Conservation (phyloP, 2,797 vertebrate genomes). For the Enteromius unitaeniatus region DNA sequence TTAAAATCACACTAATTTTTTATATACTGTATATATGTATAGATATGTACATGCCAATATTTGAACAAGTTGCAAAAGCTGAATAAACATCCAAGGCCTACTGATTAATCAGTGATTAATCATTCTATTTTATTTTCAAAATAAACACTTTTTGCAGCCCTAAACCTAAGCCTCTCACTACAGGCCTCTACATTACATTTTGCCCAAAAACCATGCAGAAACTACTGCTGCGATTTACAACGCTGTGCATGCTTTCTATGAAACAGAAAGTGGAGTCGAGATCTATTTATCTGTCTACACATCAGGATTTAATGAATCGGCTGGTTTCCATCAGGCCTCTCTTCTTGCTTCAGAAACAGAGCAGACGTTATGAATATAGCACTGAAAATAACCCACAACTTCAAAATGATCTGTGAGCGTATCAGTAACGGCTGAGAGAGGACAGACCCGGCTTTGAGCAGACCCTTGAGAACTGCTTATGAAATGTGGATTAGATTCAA, state of each 20-base stretch:
- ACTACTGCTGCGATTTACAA: neutral
- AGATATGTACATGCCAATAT: too few relatives aligned
- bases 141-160: neutral
- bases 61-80: too few relatives aligned
- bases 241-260: neutral
- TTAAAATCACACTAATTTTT: too few relatives aligned
- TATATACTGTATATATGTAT: too few relatives aligned
- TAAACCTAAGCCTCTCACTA: neutral
- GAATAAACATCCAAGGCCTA: too few relatives aligned
- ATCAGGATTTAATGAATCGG: neutral
- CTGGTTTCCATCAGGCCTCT: neutral
- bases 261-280: neutral
- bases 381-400: slow-evolving; percentile 49
- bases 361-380: neutral
- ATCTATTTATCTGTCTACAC: neutral
- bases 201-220: neutral
- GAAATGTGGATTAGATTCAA: neutral
- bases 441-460: slow-evolving; percentile 1
- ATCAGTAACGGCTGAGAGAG: slow-evolving; percentile 38
- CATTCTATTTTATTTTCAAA: neutral
- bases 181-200: neutral
- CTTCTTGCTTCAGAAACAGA: neutral
- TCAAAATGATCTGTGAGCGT: slow-evolving; percentile 15
- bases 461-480: neutral
- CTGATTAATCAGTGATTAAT: too few relatives aligned